Evolutionary conservation across 2,797 vertebrate species (phyloP), one percentile per base, ranked within the genome.

Genomic region (Sebastiscus tertius): DNA sequence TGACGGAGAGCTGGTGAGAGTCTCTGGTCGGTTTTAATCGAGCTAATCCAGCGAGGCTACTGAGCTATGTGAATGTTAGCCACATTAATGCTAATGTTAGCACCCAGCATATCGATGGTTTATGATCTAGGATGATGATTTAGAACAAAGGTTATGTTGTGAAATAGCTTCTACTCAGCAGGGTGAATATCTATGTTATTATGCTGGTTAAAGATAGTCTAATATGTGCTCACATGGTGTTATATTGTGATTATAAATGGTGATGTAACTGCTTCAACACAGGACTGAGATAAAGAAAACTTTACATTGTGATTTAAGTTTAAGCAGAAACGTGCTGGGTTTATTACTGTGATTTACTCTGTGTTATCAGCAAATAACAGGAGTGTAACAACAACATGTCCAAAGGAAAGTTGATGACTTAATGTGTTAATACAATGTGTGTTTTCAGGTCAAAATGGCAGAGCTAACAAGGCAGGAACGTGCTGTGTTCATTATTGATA

Each of bases 401-500:
- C 26, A 10, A 62, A 16, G 59, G 3, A n/a, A 16, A 72, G 31
- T 0, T 24, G 3, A 27, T 5, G 6, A 56, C 13, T 6, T 49
- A 8, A 18, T 49, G 46, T 27, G 34, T 33, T 52, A 49, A 42
- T 33, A 24, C 74, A 33, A 24, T 80, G 9, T 80, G 9, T 88
- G 55, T 93, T 92, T 39, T 72, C 89, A 96, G 95, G 83, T 91
- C 81, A 94, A 89, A 83, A 97, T 97, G 97, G 96, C 97, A 91
- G 97, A 98, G 72, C 91, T 91, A 86, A 97, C 97, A 26, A 97
- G 12, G 34, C 34, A 36, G 34, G 5, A 36, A 36, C 34, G 34
- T 36, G 34, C 34, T 36, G 34, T 11, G 34, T 36, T 36, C 34
- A 36, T 36, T 36, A 36, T 2, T 36, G 34, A 34, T 11, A 34